phyloP scores from a whole-genome alignment of 1,140 invertebrate species.

The Drosophila orena region DNA sequence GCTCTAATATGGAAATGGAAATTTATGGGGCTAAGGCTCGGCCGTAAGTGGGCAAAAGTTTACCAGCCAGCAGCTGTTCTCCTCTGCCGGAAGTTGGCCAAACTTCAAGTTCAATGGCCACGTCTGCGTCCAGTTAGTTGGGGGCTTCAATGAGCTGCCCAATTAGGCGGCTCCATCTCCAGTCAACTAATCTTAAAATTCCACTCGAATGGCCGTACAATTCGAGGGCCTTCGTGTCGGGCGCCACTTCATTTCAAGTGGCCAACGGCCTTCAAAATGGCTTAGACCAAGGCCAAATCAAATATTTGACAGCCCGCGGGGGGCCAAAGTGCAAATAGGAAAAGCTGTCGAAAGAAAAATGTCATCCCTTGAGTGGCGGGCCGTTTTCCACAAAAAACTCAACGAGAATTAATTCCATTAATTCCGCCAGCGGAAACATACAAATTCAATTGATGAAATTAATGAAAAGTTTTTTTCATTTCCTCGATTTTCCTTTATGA shows the following conservation, averaged over 20 bases:
- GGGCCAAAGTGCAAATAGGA: constrained; percentile 2
- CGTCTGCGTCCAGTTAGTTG: background rate
- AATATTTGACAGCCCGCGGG: constrained; percentile 42
- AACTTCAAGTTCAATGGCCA: constrained; percentile 48
- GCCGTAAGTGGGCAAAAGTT: constrained; percentile 45
- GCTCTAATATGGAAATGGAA: constrained; percentile 51
- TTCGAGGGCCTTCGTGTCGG: constrained; percentile 23
- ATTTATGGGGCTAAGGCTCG: constrained; percentile 43
- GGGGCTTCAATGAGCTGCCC: constrained; percentile 50
- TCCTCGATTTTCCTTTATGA: background rate
- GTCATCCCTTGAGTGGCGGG: constrained; percentile 7
- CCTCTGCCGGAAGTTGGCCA: constrained; percentile 23
- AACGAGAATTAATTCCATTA: constrained; percentile 32
- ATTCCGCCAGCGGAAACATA: constrained; percentile 15
- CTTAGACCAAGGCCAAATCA: constrained; percentile 49
- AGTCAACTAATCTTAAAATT: constrained; percentile 57
- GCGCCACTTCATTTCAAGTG: constrained; percentile 7
- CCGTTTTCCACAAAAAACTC: constrained; percentile 24
- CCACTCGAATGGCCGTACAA: constrained; percentile 37
- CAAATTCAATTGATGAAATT: constrained; percentile 44
- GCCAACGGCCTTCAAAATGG: constrained; percentile 13
- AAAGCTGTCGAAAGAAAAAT: constrained; percentile 31
- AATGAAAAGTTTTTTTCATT: constrained; percentile 31
- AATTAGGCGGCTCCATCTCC: constrained; percentile 48
- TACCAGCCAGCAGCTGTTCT: constrained; percentile 44